phyloP scores from a whole-genome alignment of 2,113 vertebrate species.

The Leucoraja erinaceus region DNA sequence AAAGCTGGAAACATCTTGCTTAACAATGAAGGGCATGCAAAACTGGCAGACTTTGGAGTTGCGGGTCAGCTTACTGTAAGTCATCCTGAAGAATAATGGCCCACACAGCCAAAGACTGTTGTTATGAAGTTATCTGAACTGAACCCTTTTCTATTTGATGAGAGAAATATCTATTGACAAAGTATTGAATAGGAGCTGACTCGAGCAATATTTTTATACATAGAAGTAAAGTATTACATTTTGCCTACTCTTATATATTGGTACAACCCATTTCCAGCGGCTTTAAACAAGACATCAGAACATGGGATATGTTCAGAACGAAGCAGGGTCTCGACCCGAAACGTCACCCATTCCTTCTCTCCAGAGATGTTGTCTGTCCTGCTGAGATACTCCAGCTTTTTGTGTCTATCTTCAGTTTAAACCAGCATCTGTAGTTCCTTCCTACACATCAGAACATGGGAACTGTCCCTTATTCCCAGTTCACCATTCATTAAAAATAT shows the following conservation, averaged over 20 bases:
- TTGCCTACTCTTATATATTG: background rate
- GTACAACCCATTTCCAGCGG: background rate
- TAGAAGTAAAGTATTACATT: background rate
- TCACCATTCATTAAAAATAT: too few species aligned
- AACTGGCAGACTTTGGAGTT: slow-evolving; percentile 91
- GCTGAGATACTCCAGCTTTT: too few species aligned
- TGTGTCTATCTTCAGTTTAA: too few species aligned
- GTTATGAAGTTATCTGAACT: background rate
- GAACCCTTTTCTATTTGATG: background rate
- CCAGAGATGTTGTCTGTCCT: too few species aligned
- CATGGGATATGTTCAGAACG: too few species aligned
- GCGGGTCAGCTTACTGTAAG: slow-evolving; percentile 89
- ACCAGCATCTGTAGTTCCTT: too few species aligned
- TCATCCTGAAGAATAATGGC: slow-evolving; percentile 39
- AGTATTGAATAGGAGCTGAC: background rate
- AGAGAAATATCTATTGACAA: background rate
- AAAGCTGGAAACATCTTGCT: slow-evolving; percentile 93
- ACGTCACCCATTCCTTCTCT: too few species aligned
- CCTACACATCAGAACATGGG: too few species aligned
- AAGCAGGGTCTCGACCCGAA: too few species aligned
- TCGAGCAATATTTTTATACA: background rate
- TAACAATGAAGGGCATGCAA: slow-evolving; percentile 83
- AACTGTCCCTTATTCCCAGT: too few species aligned
- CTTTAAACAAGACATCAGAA: background rate
- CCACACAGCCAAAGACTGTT: background rate